These are phyloP conservation scores for Lycophotia porphyrea DNA, from an alignment of 2,888 invertebrate genomes.

Conservation along the genomic window DNA sequence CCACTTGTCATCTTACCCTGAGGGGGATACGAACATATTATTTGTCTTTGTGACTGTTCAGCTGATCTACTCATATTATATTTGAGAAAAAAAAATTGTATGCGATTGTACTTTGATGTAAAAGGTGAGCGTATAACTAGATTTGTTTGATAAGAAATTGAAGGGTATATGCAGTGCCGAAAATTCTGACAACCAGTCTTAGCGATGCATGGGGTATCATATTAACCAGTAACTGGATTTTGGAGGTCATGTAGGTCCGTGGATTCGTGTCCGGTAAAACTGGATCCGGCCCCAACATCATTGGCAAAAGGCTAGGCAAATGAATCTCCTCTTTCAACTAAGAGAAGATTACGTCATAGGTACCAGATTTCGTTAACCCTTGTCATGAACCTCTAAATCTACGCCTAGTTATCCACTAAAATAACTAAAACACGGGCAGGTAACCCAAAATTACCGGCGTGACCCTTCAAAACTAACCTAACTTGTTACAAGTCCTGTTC, in stretches of 20 bases:
- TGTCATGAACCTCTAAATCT: constrained; percentile 9
- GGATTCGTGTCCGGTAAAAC: background rate
- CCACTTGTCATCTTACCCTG: constrained; percentile 41
- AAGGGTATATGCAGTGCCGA: background rate
- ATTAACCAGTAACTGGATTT: background rate
- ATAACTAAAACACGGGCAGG: constrained; percentile 57
- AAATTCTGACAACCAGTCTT: background rate
- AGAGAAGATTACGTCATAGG: constrained; percentile 3
- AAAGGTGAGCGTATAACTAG: background rate
- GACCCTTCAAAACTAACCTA: constrained; percentile 58
- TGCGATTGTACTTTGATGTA: constrained; percentile 1
- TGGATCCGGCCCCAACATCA: background rate
- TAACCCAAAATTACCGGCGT: constrained; percentile 40
- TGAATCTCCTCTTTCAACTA: background rate
- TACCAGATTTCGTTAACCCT: background rate
- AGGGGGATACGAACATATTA: constrained; percentile 43
- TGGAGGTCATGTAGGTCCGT: background rate
- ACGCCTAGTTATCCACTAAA: constrained; percentile 44
- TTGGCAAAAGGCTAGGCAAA: background rate
- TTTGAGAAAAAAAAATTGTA: constrained; percentile 5
- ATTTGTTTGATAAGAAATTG: background rate
- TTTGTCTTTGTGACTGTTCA: constrained; percentile 48
- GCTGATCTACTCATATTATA: constrained; percentile 21
- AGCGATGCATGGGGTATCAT: background rate
- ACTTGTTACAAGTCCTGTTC: constrained; percentile 56